A percentile compares a stretch with the other conserved stretches of the same genome.
These are phyloP conservation scores for Oceanodroma leucorhoa DNA, from an alignment of 2,797 vertebrate species.

Conservation along the genomic window DNA sequence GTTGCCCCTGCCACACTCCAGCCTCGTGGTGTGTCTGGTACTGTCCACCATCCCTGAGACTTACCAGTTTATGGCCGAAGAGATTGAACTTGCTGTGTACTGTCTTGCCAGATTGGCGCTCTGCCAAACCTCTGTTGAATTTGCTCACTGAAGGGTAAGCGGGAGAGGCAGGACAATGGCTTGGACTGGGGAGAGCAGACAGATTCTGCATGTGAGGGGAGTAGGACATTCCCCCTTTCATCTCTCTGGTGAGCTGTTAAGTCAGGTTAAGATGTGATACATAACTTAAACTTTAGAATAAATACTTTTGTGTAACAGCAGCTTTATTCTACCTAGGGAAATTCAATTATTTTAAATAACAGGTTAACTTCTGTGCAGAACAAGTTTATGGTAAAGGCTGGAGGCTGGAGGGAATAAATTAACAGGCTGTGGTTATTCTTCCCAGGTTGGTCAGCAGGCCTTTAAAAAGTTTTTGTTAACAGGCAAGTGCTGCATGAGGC, in stretches of 20 bases:
- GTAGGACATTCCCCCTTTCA: not conserved
- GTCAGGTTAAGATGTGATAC: not conserved
- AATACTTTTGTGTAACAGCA: not conserved
- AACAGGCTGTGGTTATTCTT: not conserved
- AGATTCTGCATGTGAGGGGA: not conserved
- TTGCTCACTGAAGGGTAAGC: not conserved
- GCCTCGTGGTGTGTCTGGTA: fast-evolving
- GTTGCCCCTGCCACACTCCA: not conserved
- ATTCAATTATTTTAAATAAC: not conserved
- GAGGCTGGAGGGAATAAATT: not conserved
- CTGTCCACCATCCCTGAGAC: not conserved
- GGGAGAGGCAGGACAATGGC: not conserved
- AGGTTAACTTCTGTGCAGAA: not conserved
- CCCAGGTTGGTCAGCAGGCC: not conserved
- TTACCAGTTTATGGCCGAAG: not conserved
- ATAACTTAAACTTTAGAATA: not conserved
- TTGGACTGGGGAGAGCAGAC: not conserved
- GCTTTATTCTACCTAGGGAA: not conserved
- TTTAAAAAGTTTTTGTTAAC: not conserved
- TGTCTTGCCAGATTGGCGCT: not conserved
- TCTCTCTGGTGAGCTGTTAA: not conserved
- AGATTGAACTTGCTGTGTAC: not conserved
- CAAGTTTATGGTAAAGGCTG: not conserved
- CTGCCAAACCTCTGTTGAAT: not conserved
- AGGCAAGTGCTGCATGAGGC: not conserved